phyloP scores from a whole-genome alignment of 2,113 vertebrate species.

The Oreochromis aureus region DNA sequence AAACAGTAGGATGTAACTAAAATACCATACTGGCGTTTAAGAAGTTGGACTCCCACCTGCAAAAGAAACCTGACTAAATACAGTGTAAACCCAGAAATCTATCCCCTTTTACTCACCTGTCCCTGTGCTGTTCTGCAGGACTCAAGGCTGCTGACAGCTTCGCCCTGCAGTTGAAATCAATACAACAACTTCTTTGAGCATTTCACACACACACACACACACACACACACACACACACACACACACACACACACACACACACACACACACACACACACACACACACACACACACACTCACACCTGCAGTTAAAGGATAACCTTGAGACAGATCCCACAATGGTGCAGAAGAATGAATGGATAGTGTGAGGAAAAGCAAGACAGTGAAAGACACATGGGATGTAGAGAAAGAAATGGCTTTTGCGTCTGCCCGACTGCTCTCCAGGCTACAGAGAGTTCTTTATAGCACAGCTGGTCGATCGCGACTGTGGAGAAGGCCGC shows the following conservation, averaged over 20 bases:
- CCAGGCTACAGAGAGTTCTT: background rate
- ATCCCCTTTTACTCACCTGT: constrained; percentile 14
- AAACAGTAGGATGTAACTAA: background rate
- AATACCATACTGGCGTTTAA: background rate
- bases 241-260: no score
- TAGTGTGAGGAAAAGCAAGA: background rate
- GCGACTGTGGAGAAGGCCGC: background rate
- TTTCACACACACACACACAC: background rate
- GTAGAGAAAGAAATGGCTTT: background rate
- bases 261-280: background rate
- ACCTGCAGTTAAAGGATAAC: constrained; percentile 25
- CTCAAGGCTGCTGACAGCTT: constrained; percentile 56
- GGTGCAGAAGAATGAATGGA: constrained; percentile 1
- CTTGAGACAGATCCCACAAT: constrained; percentile 40
- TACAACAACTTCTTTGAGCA: constrained; percentile 50
- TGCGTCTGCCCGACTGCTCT: background rate
- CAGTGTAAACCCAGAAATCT: constrained; percentile 8
- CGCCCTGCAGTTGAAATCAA: constrained; percentile 55
- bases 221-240: background rate
- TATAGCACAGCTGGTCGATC: constrained; percentile 7
- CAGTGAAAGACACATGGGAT: background rate
- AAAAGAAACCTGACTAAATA: background rate
- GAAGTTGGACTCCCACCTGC: background rate
- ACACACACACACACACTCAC: background rate
- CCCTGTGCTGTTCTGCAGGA: constrained; percentile 32